phyloP scores from a whole-genome alignment of 92 coral and sea anemone genomes.

The Meandrina meandrites region DNA sequence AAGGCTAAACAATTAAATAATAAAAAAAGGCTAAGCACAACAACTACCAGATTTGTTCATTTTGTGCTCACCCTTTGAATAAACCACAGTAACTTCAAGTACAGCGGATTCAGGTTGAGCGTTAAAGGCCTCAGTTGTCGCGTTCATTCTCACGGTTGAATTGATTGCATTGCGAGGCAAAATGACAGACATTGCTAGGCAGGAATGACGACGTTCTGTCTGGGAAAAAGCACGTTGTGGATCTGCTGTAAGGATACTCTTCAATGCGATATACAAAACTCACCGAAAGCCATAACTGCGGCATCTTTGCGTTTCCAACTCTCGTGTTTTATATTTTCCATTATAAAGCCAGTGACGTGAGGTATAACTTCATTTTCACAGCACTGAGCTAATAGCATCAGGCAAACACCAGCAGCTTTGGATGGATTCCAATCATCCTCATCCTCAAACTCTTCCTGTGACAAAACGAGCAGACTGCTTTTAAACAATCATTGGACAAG shows the following conservation, averaged over 20 bases:
- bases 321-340: conserved; percentile 54
- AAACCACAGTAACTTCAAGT: too few species aligned
- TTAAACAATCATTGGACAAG: neutral
- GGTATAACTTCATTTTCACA: conserved; percentile 80
- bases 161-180: too few species aligned
- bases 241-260: neutral
- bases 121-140: too few species aligned
- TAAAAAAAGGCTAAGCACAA: too few species aligned
- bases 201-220: too few species aligned
- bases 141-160: too few species aligned
- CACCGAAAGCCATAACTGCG: conserved; percentile 99
- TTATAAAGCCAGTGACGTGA: conserved; percentile 70
- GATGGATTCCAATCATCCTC: conserved; percentile 99
- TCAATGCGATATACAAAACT: conserved; percentile 10
- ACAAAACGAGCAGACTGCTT: neutral
- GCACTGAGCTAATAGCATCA: conserved; percentile 97
- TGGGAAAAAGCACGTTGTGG: too few species aligned
- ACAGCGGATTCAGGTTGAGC: too few species aligned
- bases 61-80: too few species aligned
- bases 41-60: too few species aligned
- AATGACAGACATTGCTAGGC: too few species aligned
- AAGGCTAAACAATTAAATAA: too few species aligned
- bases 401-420: conserved; percentile 96
- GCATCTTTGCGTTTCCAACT: conserved; percentile 89
- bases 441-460: conserved; percentile 96